Conservation (phyloP, 2,888 invertebrate species). For the Epinotia ramella region DNA sequence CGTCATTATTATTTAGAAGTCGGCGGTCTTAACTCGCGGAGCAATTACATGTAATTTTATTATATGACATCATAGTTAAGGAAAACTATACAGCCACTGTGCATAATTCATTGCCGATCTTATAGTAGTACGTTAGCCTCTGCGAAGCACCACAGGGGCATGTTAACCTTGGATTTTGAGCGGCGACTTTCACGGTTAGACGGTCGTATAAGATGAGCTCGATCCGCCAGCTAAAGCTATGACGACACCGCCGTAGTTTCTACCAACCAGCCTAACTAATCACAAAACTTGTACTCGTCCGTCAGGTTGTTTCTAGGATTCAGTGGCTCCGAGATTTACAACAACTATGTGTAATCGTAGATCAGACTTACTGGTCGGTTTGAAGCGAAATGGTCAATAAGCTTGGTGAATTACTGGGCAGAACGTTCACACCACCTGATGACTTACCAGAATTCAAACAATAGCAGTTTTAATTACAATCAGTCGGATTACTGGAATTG, state of each 20-base stretch:
- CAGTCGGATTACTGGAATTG: slow-evolving; percentile 41
- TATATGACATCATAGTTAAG: slow-evolving; percentile 74
- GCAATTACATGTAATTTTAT: slow-evolving; percentile 63
- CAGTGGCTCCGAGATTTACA: not conserved
- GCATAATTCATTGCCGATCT: slow-evolving; percentile 64
- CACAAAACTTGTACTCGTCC: not conserved
- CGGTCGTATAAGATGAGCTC: slow-evolving; percentile 79
- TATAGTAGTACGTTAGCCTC: slow-evolving; percentile 78
- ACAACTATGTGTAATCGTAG: not conserved
- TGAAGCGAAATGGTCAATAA: not conserved
- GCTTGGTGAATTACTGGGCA: not conserved
- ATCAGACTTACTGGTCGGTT: not conserved
- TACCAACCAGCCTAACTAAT: slow-evolving; percentile 49
- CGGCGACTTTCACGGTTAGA: slow-evolving; percentile 85
- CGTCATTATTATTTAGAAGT: slow-evolving; percentile 55
- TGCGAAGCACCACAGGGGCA: slow-evolving; percentile 76
- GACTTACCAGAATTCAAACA: slow-evolving; percentile 62
- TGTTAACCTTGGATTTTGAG: slow-evolving; percentile 84
- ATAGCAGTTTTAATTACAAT: slow-evolving; percentile 44
- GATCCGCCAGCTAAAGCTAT: slow-evolving; percentile 67
- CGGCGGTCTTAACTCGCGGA: slow-evolving; percentile 43
- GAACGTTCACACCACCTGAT: slow-evolving; percentile 55
- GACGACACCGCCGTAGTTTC: slow-evolving; percentile 76
- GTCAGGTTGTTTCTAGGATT: not conserved
- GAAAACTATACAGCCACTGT: slow-evolving; percentile 72